Percentiles rank a stretch among this genome's conserved stretches.
Conservation (phyloP, 2,113 vertebrate species). For the Corynorhinus townsendii region DNA sequence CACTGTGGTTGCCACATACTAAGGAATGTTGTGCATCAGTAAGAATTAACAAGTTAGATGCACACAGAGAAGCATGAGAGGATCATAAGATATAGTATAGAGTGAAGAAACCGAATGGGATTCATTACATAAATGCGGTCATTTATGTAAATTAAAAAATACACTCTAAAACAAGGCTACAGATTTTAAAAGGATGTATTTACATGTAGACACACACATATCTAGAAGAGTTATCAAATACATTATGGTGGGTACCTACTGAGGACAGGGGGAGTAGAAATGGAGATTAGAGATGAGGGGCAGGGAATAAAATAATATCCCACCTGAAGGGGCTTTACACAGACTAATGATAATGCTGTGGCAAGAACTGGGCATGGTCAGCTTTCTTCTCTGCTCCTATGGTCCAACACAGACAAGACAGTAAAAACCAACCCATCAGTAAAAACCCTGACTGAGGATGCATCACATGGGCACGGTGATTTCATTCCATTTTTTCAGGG, state of each 20-base stretch:
- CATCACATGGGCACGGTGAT: accelerated
- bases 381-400: neutral
- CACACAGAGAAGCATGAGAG: neutral
- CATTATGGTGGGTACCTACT: neutral
- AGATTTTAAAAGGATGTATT: neutral
- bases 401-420: neutral
- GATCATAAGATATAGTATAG: neutral
- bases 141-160: neutral
- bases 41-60: neutral
- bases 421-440: neutral
- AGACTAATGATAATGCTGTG: neutral
- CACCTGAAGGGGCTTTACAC: neutral
- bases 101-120: neutral
- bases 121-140: neutral
- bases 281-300: neutral
- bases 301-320: too few relatives aligned
- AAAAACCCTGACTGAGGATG: neutral
- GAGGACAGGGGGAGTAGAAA: neutral
- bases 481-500: neutral
- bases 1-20: accelerated
- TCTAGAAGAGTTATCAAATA: neutral
- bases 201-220: neutral
- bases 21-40: neutral
- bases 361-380: too few relatives aligned
- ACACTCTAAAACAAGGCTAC: neutral